Evolutionary conservation across 37 sponge, comb jelly and placozoan species (phyloP), one percentile per base, ranked within the genome.

Genomic region (Cladorhizidae sp.): DNA sequence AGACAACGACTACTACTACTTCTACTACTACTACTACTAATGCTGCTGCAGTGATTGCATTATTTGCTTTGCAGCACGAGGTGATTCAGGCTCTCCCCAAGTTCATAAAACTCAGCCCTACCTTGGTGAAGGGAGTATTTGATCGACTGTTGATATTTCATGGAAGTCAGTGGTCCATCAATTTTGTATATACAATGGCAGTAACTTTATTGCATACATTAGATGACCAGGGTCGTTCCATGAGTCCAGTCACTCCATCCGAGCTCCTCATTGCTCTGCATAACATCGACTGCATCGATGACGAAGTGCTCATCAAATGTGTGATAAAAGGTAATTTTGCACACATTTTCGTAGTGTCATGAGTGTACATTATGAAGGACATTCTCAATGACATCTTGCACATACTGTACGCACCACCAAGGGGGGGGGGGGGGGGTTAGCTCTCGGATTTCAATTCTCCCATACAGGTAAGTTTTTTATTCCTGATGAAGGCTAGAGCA

Each of bases 241-340:
- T 74, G 42, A 85, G 95, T 71, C 93, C 93, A n/a, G 49, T 98
- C 29, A 85, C 86, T 0, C 94, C 97, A 17, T 83, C 96, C 1
- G 97, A 98, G 70, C 87, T 98, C 11, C 79, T 98, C 65, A 79
- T 98, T 21, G 91, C 97, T 18, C 91, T 98, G 45, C 99, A 98
- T 78, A 90, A 92, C 65, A 90, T 98, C 63, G 94, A 98, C 76
- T 91, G 87, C 49, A 76, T 62, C 28, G 75, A 75, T n/a, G 96
- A 98, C 86, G 95, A 95, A 32, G 37, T 70, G 1, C 63, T 88
- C 61, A 94, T 98, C 91, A 98, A 96, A 75, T 84, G 93, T 49
- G 89, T 92, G 22, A 94, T 98, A 22, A 94, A 91, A 89, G 96
- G 95, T 94, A 14, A n/a, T n/a, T n/a, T n/a, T n/a, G n/a, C n/a